A percentile compares a stretch with the other conserved stretches of the same genome.
These are phyloP conservation scores for Myotis davidii DNA, from an alignment of 2,113 vertebrate genomes.

Conservation along the genomic window DNA sequence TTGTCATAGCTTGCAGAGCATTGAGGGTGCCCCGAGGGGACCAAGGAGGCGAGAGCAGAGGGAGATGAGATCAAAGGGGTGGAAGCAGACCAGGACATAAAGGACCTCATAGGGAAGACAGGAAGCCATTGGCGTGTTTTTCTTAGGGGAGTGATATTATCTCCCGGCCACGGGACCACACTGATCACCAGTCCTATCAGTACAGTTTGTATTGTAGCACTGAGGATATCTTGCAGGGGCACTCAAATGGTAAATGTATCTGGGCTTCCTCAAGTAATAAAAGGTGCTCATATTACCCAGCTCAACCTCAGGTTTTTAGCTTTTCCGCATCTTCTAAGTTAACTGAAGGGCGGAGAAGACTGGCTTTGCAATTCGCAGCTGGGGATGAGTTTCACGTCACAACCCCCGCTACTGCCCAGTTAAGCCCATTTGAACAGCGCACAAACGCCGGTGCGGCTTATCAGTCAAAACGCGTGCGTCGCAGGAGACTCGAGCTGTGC, in stretches of 20 bases:
- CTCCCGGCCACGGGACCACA: not conserved
- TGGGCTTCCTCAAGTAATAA: not conserved
- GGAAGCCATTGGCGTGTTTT: not conserved
- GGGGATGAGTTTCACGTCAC: not conserved
- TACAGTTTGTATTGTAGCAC: not conserved
- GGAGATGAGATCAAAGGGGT: not conserved
- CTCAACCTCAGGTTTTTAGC: not conserved
- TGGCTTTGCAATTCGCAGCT: not conserved
- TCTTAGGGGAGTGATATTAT: not conserved
- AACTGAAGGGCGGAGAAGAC: not conserved
- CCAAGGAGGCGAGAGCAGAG: not conserved
- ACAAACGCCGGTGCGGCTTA: too few relatives aligned
- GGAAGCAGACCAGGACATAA: not conserved
- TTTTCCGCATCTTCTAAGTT: not conserved
- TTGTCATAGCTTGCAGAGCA: not conserved
- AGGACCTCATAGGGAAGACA: not conserved
- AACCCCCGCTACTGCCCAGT: not conserved
- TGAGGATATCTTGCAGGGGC: not conserved
- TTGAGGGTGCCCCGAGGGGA: not conserved
- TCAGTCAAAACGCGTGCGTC: accelerated
- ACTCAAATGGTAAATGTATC: not conserved
- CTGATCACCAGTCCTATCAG: not conserved
- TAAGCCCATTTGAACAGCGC: accelerated
- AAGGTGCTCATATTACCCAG: not conserved
- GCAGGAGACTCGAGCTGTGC: accelerated